Evolutionary conservation across 2,113 vertebrate species (phyloP).

Genomic region (Mellivora capensis): DNA sequence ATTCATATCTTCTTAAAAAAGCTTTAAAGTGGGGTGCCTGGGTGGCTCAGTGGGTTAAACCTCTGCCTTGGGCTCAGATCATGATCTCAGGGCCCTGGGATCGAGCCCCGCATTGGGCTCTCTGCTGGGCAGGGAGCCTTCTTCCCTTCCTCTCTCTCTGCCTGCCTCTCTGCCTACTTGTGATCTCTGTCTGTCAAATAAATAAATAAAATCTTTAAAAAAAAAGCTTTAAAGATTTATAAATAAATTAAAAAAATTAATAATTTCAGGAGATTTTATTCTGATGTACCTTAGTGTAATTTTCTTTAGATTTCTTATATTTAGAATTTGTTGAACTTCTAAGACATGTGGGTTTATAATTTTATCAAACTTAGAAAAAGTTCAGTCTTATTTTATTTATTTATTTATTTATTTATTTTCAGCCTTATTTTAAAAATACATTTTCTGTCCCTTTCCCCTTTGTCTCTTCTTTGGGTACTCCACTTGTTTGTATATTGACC

Average conservation of each 20-base stretch:
- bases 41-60: too few species aligned
- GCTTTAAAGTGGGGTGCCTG: too few species aligned
- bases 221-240: not conserved
- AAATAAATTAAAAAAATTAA: too few species aligned
- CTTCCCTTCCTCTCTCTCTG: too few species aligned
- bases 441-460: not conserved
- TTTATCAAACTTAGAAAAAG: not conserved
- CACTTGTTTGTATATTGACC: not conserved
- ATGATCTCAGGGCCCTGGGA: too few species aligned
- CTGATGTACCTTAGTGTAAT: not conserved
- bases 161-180: too few species aligned
- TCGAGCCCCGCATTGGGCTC: too few species aligned
- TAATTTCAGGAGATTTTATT: not conserved
- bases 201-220: not conserved
- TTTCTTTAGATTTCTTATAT: not conserved
- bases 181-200: too few species aligned
- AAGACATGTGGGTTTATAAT: not conserved
- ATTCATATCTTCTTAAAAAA: not conserved
- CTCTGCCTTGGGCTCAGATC: too few species aligned
- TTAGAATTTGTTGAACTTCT: not conserved
- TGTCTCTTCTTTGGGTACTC: not conserved
- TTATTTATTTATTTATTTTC: not conserved
- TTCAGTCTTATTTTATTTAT: not conserved
- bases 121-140: too few species aligned
- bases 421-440: not conserved